These are phyloP conservation scores for Leucophenga maculata DNA, from an alignment of 2,888 invertebrate genomes.

Conservation along the genomic window DNA sequence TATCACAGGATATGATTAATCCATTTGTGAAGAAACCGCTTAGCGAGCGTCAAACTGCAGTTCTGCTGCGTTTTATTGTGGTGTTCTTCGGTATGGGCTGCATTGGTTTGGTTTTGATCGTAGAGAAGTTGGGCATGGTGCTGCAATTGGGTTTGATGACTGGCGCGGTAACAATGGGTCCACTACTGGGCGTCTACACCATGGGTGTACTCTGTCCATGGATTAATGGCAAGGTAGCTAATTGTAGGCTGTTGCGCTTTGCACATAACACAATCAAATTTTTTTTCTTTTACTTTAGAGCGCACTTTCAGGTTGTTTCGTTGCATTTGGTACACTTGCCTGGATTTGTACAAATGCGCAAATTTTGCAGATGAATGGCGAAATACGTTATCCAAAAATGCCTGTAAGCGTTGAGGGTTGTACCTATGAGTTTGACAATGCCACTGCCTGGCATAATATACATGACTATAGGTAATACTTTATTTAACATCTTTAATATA, in stretches of 20 bases:
- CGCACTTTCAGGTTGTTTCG: conserved; percentile 79
- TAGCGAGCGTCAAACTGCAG: conserved; percentile 74
- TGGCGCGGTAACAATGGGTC: conserved; percentile 79
- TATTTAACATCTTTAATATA: neutral
- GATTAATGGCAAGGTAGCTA: conserved; percentile 76
- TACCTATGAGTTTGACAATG: conserved; percentile 62
- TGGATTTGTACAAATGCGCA: conserved; percentile 83
- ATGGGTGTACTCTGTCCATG: conserved; percentile 79
- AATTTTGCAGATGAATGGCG: conserved; percentile 78
- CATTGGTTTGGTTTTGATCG: conserved; percentile 78
- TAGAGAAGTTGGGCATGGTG: conserved; percentile 82
- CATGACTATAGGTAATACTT: conserved; percentile 54
- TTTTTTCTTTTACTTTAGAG: conserved; percentile 73
- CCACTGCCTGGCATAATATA: conserved; percentile 51
- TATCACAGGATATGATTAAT: conserved; percentile 84
- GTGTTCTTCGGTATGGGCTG: conserved; percentile 79
- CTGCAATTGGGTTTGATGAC: conserved; percentile 77
- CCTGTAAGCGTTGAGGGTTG: conserved; percentile 74
- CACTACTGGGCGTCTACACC: conserved; percentile 80
- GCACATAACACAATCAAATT: conserved; percentile 71
- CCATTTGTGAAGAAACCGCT: conserved; percentile 76
- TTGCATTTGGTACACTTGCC: conserved; percentile 77
- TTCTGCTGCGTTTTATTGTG: conserved; percentile 80
- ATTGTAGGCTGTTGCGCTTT: conserved; percentile 45
- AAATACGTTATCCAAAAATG: conserved; percentile 75